Percentiles rank a stretch among this genome's conserved stretches.
Conservation (phyloP, 2,113 vertebrate species). For the Cephalopholis sonnerati region DNA sequence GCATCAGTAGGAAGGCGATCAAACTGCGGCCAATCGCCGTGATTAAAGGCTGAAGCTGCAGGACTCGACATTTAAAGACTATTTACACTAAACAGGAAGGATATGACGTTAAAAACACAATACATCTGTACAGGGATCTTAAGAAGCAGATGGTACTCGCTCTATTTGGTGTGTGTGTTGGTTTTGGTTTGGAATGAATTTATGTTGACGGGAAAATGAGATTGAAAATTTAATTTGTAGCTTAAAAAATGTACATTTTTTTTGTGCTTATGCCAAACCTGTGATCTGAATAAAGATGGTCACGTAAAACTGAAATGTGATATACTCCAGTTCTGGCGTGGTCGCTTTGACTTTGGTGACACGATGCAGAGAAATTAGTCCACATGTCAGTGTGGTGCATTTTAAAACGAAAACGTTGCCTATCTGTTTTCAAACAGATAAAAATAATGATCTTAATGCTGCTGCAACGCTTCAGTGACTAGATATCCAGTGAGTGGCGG, state of each 20-base stretch:
- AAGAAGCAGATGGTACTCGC: neutral
- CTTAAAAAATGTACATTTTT: neutral
- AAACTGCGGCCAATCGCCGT: conserved; percentile 97
- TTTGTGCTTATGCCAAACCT: neutral
- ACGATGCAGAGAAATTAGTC: no score
- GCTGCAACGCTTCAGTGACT: no score
- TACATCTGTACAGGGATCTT: neutral
- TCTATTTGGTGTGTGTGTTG: neutral
- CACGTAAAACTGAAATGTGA: no score
- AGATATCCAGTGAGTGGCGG: no score
- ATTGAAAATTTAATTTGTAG: conserved; percentile 5
- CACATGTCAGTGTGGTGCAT: no score
- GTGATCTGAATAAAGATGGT: conserved; percentile 26
- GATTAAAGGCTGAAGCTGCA: conserved; percentile 91
- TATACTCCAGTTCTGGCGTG: no score
- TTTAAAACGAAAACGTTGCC: no score
- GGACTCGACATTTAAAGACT: neutral
- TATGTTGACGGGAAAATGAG: conserved; percentile 4
- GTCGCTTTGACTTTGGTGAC: no score
- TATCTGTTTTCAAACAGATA: no score
- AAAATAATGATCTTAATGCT: no score
- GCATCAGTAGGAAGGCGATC: conserved; percentile 98
- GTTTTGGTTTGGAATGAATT: conserved; percentile 1
- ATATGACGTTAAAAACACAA: no score
- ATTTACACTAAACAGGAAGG: neutral